A percentile compares a stretch with the other conserved stretches of the same genome.
phyloP scores from a whole-genome alignment of 2,888 invertebrate genomes.

The Ophion slaviceki region DNA sequence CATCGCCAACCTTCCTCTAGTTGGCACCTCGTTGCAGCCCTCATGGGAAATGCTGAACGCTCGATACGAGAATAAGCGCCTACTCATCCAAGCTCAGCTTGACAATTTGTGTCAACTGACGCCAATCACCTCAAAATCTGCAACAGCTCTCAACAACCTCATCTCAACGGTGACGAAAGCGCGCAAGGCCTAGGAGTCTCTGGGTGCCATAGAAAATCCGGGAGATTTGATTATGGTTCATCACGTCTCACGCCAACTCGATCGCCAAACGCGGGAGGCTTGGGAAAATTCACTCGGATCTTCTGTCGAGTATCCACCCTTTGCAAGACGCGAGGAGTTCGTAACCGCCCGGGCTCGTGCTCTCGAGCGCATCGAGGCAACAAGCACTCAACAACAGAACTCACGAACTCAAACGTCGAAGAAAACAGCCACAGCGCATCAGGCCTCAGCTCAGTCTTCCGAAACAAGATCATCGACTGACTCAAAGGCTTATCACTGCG shows the following conservation, averaged over 20 bases:
- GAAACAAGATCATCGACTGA: background rate
- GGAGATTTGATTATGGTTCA: conserved; percentile 1
- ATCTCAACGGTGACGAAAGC: background rate
- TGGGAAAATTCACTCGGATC: conserved; percentile 45
- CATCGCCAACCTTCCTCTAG: too few relatives aligned
- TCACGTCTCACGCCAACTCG: conserved; percentile 23
- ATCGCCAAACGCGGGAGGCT: conserved; percentile 19
- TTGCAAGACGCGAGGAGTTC: conserved; percentile 30
- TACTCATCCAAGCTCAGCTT: too few relatives aligned
- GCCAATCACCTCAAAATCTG: background rate
- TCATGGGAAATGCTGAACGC: too few relatives aligned
- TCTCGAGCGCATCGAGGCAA: background rate
- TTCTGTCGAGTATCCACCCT: conserved; percentile 10
- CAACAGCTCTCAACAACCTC: background rate
- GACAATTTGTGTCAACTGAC: too few relatives aligned
- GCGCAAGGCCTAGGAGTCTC: background rate
- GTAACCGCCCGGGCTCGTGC: background rate
- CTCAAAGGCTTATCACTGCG: conserved; percentile 11
- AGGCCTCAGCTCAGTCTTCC: background rate
- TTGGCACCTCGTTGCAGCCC: too few relatives aligned
- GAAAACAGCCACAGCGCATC: background rate
- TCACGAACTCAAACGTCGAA: background rate
- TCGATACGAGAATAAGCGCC: too few relatives aligned
- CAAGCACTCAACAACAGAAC: background rate
- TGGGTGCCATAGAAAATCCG: background rate